A percentile compares a stretch with the other conserved stretches of the same genome.
Evolutionary conservation across 2,797 vertebrate genomes (phyloP).

Genomic region (Argyrosomus regius): DNA sequence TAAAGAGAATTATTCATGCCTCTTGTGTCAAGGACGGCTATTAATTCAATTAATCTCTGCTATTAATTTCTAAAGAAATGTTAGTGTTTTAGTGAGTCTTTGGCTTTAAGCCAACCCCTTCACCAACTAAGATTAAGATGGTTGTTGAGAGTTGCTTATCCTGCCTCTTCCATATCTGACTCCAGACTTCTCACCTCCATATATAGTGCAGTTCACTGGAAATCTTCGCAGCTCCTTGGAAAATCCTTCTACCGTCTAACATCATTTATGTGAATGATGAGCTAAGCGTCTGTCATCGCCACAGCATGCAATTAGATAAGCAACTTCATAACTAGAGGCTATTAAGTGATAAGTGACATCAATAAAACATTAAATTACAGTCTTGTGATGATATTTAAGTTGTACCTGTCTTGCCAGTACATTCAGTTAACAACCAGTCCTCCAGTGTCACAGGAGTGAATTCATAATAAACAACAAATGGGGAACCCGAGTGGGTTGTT

Average conservation of each 20-base stretch:
- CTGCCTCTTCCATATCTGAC: conserved; percentile 2
- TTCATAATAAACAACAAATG: conserved; percentile 7
- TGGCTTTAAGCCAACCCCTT: background rate
- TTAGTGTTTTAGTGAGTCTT: background rate
- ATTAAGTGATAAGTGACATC: conserved; percentile 10
- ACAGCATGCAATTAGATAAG: conserved; percentile 26
- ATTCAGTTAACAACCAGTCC: conserved; percentile 23
- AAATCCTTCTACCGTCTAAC: conserved; percentile 19
- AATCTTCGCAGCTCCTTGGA: conserved; percentile 24
- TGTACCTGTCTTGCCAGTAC: background rate
- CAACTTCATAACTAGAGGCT: conserved; percentile 7
- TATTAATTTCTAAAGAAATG: background rate
- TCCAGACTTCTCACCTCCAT: conserved; percentile 16
- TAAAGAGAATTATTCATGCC: conserved; percentile 38
- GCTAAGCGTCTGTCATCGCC: conserved; percentile 23
- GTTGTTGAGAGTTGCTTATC: conserved; percentile 29
- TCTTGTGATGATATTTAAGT: conserved; percentile 2
- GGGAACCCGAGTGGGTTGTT: conserved; percentile 2
- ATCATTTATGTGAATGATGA: conserved; percentile 15
- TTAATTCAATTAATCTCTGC: conserved; percentile 44
- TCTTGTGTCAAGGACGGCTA: conserved; percentile 25
- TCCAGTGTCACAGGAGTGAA: background rate
- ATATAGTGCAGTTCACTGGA: conserved; percentile 28
- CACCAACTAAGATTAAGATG: background rate
- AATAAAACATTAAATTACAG: conserved; percentile 39